A percentile compares a stretch with the other conserved stretches of the same genome.
phyloP scores from a whole-genome alignment of 2,113 vertebrate genomes.

The Lamprotornis superbus region DNA sequence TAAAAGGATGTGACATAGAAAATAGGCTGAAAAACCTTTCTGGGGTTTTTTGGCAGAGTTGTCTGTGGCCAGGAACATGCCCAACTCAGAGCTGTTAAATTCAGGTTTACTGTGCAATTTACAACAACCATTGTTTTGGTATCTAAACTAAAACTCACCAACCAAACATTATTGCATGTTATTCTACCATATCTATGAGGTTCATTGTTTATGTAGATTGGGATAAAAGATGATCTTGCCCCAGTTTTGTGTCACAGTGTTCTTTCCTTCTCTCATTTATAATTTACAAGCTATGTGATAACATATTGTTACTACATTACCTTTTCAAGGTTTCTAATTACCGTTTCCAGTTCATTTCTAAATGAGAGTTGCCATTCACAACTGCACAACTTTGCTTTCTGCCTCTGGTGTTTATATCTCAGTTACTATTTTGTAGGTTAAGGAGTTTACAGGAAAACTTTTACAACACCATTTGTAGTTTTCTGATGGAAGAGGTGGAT shows the following conservation, averaged over 20 bases:
- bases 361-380: conserved; percentile 27
- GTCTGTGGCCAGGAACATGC: not conserved
- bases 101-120: not conserved
- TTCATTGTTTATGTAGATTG: conserved; percentile 60
- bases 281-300: conserved; percentile 80
- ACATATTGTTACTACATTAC: conserved; percentile 65
- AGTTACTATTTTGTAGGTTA: not conserved
- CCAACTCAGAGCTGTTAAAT: not conserved
- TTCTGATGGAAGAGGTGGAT: not conserved
- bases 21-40: not conserved
- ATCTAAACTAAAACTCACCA: not conserved
- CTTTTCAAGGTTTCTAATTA: conserved; percentile 76
- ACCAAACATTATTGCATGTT: not conserved
- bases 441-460: not conserved
- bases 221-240: conserved; percentile 52
- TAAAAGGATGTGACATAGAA: not conserved
- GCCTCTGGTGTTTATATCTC: not conserved
- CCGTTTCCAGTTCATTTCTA: conserved; percentile 73
- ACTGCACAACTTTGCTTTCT: conserved; percentile 3
- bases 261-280: conserved; percentile 75
- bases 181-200: not conserved
- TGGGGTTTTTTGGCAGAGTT: not conserved
- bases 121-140: not conserved
- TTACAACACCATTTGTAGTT: not conserved
- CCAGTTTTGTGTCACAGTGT: conserved; percentile 54